Evolutionary conservation across 2,888 invertebrate species (phyloP).

Genomic region (Drosophila pseudotalamancana): DNA sequence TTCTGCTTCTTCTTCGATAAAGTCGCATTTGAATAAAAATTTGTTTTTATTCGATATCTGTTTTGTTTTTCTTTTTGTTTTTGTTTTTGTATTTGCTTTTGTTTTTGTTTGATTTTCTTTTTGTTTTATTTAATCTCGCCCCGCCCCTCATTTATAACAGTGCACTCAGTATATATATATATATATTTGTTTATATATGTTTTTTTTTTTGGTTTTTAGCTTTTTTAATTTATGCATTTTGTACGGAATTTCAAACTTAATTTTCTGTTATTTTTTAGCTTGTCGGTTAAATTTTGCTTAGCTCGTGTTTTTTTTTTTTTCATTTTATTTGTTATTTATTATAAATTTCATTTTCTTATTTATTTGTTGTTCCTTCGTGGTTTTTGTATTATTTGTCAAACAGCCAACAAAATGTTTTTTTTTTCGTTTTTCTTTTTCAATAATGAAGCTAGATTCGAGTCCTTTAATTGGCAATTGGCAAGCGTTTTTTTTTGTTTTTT

Average conservation of each 20-base stretch:
- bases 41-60: conserved; percentile 40
- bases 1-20: conserved; percentile 41
- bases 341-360: conserved; percentile 40
- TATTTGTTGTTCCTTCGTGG: conserved; percentile 1
- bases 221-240: conserved; percentile 68
- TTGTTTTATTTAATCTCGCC: conserved; percentile 83
- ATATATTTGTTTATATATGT: conserved; percentile 11
- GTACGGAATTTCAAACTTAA: conserved; percentile 82
- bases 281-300: conserved; percentile 48
- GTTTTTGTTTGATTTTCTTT: conserved; percentile 43
- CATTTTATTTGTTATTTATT: conserved; percentile 16
- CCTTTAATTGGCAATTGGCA: conserved; percentile 59
- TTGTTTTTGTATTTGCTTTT: conserved; percentile 48
- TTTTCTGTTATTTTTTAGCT: conserved; percentile 80
- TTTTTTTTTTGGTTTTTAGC: conserved; percentile 30
- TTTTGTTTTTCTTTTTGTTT: conserved; percentile 36
- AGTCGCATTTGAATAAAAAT: conserved; percentile 49
- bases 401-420: conserved; percentile 77
- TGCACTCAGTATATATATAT: conserved; percentile 83
- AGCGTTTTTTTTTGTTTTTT: conserved; percentile 53
- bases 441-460: conserved; percentile 70
- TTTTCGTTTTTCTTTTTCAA: no score
- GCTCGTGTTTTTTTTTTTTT: conserved; percentile 35
- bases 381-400: conserved; percentile 74
- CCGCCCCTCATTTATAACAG: conserved; percentile 84